These are phyloP conservation scores for Psettodes erumei DNA, from an alignment of 2,113 vertebrate species.

Conservation along the genomic window DNA sequence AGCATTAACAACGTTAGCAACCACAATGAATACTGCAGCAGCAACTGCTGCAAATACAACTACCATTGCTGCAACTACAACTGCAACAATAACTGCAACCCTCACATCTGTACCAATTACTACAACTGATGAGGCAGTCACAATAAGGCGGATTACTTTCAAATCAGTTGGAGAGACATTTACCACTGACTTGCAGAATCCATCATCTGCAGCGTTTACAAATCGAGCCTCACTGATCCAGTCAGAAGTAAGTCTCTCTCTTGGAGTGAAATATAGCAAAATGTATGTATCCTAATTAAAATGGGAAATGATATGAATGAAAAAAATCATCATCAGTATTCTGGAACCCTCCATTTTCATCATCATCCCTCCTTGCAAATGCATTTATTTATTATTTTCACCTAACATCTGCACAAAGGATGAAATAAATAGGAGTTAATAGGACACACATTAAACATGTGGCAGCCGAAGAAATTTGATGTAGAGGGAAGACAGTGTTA, in stretches of 20 bases:
- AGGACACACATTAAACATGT: background rate
- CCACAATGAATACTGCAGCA: background rate
- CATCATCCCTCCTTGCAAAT: background rate
- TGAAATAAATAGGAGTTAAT: no score
- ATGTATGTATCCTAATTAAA: background rate
- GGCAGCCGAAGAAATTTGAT: background rate
- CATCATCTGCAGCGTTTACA: constrained; percentile 20
- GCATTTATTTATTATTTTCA: background rate
- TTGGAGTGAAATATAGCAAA: background rate
- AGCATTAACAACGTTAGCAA: background rate
- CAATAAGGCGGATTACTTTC: constrained; percentile 4
- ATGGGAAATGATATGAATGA: background rate
- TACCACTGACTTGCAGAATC: constrained; percentile 28
- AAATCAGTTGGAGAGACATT: constrained; percentile 33
- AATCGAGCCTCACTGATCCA: background rate
- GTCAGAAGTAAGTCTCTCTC: constrained; percentile 15
- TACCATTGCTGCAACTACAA: background rate
- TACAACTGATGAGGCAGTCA: background rate
- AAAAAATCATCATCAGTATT: background rate
- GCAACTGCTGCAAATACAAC: background rate
- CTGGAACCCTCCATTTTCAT: background rate
- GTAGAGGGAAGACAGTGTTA: background rate
- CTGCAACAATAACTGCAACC: background rate
- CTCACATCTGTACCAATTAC: no score
- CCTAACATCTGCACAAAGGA: background rate